These are phyloP conservation scores for Hirtodrosophila duncani DNA, from an alignment of 2,888 invertebrate genomes.

Conservation along the genomic window DNA sequence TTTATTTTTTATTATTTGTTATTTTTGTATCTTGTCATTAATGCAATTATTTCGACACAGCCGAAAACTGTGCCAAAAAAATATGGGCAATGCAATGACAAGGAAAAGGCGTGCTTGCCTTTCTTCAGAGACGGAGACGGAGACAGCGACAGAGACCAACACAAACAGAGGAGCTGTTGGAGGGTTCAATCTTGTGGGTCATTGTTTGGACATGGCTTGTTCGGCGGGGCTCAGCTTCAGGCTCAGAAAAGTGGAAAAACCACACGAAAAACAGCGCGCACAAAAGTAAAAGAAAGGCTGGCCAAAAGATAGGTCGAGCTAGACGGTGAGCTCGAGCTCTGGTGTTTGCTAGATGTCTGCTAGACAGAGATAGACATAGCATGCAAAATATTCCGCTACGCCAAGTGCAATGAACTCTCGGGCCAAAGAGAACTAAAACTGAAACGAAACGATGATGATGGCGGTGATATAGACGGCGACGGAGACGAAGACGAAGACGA, in stretches of 20 bases:
- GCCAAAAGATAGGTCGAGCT: conserved; percentile 38
- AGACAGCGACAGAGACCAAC: too few species aligned
- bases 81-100: conserved; percentile 5
- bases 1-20: conserved; percentile 3
- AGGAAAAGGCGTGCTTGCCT: conserved; percentile 30
- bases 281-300: conserved; percentile 9
- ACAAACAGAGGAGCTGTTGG: background rate
- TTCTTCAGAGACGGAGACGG: too few species aligned
- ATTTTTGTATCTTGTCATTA: conserved; percentile 28
- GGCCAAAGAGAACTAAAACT: background rate
- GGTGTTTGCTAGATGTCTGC: background rate
- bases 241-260: conserved; percentile 13
- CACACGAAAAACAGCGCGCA: conserved; percentile 9
- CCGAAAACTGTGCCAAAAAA: conserved; percentile 26
- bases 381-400: conserved; percentile 72
- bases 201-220: conserved; percentile 18
- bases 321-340: conserved; percentile 6
- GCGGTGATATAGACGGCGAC: conserved; percentile 9
- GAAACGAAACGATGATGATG: conserved; percentile 1
- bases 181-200: conserved; percentile 25
- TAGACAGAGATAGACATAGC: conserved; percentile 7
- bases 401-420: conserved; percentile 66
- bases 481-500: conserved; percentile 2
- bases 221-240: background rate
- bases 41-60: conserved; percentile 49